Conservation (phyloP, 2,888 invertebrate species). For the Orchesellides sinensis region DNA sequence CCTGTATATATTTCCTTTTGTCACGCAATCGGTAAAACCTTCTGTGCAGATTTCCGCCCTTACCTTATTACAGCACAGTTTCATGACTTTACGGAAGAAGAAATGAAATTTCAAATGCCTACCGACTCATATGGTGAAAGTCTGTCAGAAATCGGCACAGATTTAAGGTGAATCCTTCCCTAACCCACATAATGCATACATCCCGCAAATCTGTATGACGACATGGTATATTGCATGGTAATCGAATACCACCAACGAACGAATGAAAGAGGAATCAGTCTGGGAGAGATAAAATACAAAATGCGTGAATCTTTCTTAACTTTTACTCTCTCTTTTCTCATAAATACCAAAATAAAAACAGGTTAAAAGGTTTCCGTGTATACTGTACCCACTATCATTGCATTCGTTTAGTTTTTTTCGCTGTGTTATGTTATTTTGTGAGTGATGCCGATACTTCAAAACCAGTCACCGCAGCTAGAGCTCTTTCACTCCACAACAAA, state of each 20-base stretch:
- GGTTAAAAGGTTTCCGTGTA: slow-evolving; percentile 6
- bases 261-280: background rate
- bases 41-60: background rate
- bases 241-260: background rate
- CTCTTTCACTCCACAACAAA: background rate
- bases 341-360: slow-evolving; percentile 3
- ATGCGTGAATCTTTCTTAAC: background rate
- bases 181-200: slow-evolving; percentile 15
- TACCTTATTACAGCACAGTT: background rate
- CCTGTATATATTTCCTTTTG: background rate
- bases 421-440: slow-evolving; percentile 5
- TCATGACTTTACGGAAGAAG: background rate
- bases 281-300: background rate
- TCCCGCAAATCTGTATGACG: no score
- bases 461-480: slow-evolving; percentile 25
- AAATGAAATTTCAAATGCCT: background rate
- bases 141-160: background rate
- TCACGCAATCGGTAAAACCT: slow-evolving; percentile 33
- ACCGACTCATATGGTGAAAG: background rate
- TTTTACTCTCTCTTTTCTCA: background rate
- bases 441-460: slow-evolving; percentile 33
- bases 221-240: no score
- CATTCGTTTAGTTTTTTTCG: background rate
- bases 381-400: background rate
- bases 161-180: slow-evolving; percentile 16